Base-by-base conservation (phyloP, 2,113 vertebrate genomes). In the Pimephales promelas region DNA sequence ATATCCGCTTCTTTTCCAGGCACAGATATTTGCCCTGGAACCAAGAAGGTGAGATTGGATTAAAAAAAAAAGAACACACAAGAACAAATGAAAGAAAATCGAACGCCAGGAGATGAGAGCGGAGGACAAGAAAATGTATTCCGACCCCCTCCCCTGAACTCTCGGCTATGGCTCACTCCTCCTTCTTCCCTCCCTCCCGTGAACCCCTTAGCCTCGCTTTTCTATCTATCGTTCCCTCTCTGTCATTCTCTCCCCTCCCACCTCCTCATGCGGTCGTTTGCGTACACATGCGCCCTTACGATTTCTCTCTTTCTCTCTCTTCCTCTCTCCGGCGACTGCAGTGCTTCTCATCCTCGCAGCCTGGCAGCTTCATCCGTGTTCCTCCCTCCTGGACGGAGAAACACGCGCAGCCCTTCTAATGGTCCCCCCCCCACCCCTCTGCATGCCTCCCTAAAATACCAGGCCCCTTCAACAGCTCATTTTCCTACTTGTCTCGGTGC, bases 181-280 rank as follows among this genome's bases (percentile, higher is more conserved):
- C 92, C 91, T 93, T 85, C 87, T 88, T 92, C 89, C 89, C 91
- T 92, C 91, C 89, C 90, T 92, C 87, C 47, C 11, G 59, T 75
- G 71, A 87, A 70, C 86, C 86, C 86, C 83, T 31, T 79, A 79
- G 85, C 82, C 82, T 77, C 62, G 31, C 34, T 79, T 79, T 43
- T 83, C 86, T 83, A 61, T 83, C 88, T 45, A 52, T 87, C 68
- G n/a, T 83, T 87, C 83, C 24, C 75, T 89, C 86, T 59, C 83
- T 84, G 71, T 62, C 70, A 68, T 54, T 72, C 79, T 88, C 72
- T 87, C 68, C 45, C 90, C 88, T 91, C 90, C 92, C 93, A 90
- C 89, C 90, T 91, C 79, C 81, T 82, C 76, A 85, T 68, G 75
- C 85, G 81, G 79, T 74, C 68, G 79, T 68, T 74, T 40, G 77